Evolutionary conservation across 2,797 vertebrate genomes (phyloP).

Genomic region (Apodemus agrarius): DNA sequence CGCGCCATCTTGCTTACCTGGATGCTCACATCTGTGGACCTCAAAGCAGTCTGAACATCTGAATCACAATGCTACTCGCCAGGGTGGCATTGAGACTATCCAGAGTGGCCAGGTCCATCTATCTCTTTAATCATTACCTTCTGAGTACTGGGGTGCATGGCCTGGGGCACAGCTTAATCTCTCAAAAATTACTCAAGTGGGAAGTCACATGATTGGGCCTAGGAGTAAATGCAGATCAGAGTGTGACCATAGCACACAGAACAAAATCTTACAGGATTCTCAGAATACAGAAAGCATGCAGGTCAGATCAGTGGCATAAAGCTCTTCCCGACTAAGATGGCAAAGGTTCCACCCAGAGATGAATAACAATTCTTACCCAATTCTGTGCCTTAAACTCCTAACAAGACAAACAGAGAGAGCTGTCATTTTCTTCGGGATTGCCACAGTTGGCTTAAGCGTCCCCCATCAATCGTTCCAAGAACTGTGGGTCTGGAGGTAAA

Average conservation of each 20-base stretch:
- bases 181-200: not conserved
- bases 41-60: not conserved
- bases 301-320: not conserved
- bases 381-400: slow-evolving; percentile 50
- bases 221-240: not conserved
- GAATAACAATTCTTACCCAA: not conserved
- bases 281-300: not conserved
- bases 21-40: not conserved
- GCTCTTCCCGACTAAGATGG: not conserved
- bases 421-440: slow-evolving; percentile 60
- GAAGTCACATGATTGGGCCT: not conserved
- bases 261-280: not conserved
- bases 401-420: slow-evolving; percentile 32
- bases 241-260: not conserved
- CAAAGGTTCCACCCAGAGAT: slow-evolving; percentile 9
- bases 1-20: not conserved
- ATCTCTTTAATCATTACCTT: not conserved
- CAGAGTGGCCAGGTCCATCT: not conserved
- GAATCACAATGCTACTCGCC: not conserved
- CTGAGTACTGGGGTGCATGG: not conserved
- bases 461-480: slow-evolving; percentile 66
- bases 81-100: not conserved
- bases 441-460: slow-evolving; percentile 59
- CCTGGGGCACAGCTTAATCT: not conserved
- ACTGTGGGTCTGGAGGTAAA: slow-evolving; percentile 63